Evolutionary conservation across 2,888 invertebrate species (phyloP), one percentile per base, ranked within the genome.

Genomic region (Callimorpha dominula): DNA sequence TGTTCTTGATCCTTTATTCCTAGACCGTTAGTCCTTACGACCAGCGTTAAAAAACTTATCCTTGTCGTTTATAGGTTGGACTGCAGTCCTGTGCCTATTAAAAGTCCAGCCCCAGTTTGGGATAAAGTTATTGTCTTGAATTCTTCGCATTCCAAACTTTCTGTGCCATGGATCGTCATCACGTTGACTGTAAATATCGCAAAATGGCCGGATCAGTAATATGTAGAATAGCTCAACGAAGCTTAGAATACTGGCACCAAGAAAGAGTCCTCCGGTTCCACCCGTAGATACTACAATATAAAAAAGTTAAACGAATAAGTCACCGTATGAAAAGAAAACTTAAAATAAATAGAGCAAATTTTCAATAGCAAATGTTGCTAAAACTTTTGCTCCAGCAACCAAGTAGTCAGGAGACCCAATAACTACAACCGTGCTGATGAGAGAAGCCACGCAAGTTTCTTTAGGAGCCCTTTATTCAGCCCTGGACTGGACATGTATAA

Each of bases 211-310:
- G 83, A 90, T 92, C 78, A 92, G 93, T 40, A 97, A 88, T 77
- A 96, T 97, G 86, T 97, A 97, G 49, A 97, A 83, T 8, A 97
- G 91, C 84, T 97, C 97, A 15, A 97, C 96, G 81, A 97, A 96
- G 82, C 97, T 97, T 0, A 97, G 91, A n/a, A 97, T 89, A 81
- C 97, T 97, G 1, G 97, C 97, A 12, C 97, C 97, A 17, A 97
- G 95, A 83, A 97, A 97, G 1, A 97, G 89, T 0, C 97, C 97
- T 0, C 97, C 96, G 0, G 97, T 97, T 66, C 97, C 97, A 1
- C 97, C 97, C 71, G 97, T 96, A 0, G 97, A 97, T 43, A 97
- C 97, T 97, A 86, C 9, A 83, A 78, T 3, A 20, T 31, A 20
- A 68, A 54, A 69, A 5, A 65, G 12, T 46, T 46, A 3, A 60